Evolutionary conservation across 2,888 invertebrate genomes (phyloP).

Genomic region (Tetragnatha montana): DNA sequence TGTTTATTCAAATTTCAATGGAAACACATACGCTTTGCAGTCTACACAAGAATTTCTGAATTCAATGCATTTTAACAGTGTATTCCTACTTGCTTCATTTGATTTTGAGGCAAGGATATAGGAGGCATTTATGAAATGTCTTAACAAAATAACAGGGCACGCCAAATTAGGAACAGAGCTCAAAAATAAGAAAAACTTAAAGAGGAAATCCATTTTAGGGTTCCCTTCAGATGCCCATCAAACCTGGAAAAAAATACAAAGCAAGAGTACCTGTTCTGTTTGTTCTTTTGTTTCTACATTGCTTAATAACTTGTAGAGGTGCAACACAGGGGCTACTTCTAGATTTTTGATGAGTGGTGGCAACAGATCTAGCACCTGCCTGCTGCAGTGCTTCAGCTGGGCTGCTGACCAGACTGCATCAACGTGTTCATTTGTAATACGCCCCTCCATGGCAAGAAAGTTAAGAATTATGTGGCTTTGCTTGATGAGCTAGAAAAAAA

Average conservation of each 20-base stretch:
- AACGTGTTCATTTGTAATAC: conserved; percentile 91
- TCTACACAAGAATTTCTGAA: too few relatives aligned
- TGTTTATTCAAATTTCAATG: too few relatives aligned
- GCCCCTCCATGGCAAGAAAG: conserved; percentile 93
- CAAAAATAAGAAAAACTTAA: too few relatives aligned
- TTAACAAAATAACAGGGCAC: too few relatives aligned
- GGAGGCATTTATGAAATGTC: too few relatives aligned
- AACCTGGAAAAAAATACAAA: not conserved
- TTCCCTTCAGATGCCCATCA: not conserved
- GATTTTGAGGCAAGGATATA: too few relatives aligned
- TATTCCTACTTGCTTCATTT: too few relatives aligned
- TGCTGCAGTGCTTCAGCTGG: conserved; percentile 94
- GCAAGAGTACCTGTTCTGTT: conserved; percentile 85
- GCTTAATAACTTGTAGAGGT: conserved; percentile 90
- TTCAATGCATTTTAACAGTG: too few relatives aligned
- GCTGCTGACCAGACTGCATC: conserved; percentile 96
- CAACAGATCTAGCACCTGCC: conserved; percentile 92
- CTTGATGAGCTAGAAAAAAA: conserved; percentile 85
- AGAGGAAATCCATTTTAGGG: too few relatives aligned
- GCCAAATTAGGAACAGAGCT: too few relatives aligned
- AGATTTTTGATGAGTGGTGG: conserved; percentile 93
- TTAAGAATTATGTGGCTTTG: conserved; percentile 95
- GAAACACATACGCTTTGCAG: too few relatives aligned
- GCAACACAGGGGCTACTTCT: conserved; percentile 90
- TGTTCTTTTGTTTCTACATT: conserved; percentile 92